These are phyloP conservation scores for Herminia tarsipennalis DNA, from an alignment of 2,888 invertebrate genomes.

Conservation along the genomic window DNA sequence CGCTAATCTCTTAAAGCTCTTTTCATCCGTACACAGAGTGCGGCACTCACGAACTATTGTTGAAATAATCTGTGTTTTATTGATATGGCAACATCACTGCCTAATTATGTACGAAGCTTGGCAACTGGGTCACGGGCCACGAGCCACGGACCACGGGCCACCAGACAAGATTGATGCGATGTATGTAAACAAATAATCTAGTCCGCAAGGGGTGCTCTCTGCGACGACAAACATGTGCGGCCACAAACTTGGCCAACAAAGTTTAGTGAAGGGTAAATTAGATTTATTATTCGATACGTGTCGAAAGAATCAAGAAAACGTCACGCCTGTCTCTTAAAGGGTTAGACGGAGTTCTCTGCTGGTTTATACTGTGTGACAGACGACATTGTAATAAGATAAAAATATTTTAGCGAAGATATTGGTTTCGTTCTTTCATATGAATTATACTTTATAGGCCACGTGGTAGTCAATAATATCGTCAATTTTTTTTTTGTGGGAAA, in stretches of 20 bases:
- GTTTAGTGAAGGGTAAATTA: not conserved
- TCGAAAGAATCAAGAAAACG: not conserved
- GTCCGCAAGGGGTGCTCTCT: too few species aligned
- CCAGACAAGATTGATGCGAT: slow-evolving; percentile 9
- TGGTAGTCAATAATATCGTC: too few species aligned
- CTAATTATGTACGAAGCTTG: slow-evolving; percentile 27
- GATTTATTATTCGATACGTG: not conserved
- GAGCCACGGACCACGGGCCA: too few species aligned
- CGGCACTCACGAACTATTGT: not conserved
- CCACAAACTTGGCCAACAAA: not conserved
- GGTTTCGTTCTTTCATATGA: too few species aligned
- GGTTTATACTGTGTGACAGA: too few species aligned
- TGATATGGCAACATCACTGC: slow-evolving; percentile 5
- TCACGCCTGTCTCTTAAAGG: too few species aligned
- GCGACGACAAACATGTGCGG: not conserved
- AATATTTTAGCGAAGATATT: too few species aligned
- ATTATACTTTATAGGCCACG: too few species aligned
- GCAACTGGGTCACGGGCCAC: slow-evolving; percentile 28
- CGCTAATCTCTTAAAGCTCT: slow-evolving; percentile 1
- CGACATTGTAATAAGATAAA: too few species aligned
- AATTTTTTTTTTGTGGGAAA: too few species aligned
- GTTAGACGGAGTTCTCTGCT: too few species aligned
- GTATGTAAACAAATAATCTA: slow-evolving; percentile 2
- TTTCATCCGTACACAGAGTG: not conserved
- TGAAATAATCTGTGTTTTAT: slow-evolving; percentile 10